Base-by-base conservation (phyloP, 2,797 vertebrate genomes). In the Thunnus albacares region DNA sequence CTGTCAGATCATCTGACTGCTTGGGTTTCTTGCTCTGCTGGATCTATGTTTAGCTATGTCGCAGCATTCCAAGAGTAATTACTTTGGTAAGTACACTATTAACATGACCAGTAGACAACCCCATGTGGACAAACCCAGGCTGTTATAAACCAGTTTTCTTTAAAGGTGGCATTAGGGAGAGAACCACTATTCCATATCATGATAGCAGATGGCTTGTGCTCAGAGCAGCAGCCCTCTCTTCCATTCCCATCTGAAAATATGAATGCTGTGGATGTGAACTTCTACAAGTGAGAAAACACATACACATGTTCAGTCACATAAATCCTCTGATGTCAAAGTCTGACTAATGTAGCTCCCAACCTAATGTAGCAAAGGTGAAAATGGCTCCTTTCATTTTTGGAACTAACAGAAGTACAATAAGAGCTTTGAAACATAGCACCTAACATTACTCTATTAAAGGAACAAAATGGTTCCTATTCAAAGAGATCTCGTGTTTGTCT, bases 191-290 rank as follows among this genome's bases (percentile, higher is more conserved):
- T 60, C 28, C 62, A 33, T 10, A 55, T 35, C 61, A 30, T 41
- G 4, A 28, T 3, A 55, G 92, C 43, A 59, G 59, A 35, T 59
- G 76, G 70, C 90, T 87, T 53, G 59, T 85, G 80, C 43, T 24
- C 24, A 24, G 24, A 24, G 49, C 33, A 57, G 20, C 13, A 9
- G 8, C 2, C 33, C 6, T 57, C 6, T 38, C 30, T 58, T 51
- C 11, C 30, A 47, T 24, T 41, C 14, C 5, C 18, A n/a, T 28
- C 5, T 60, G 49, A 75, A 71, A 66, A 71, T 8, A 49, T 17
- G 35, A 15, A 30, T 43, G 53, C 45, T 2, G 47, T 3, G 14
- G 20, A 43, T 26, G 15, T 5, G 9, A 55, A 45, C 18, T 22
- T 55, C n/a, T 7, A 67, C 56, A 43, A 51, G 35, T n/a, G 26